A percentile compares a stretch with the other conserved stretches of the same genome.
phyloP scores from a whole-genome alignment of 2,888 invertebrate genomes.

The Pharmacophagus antenor region DNA sequence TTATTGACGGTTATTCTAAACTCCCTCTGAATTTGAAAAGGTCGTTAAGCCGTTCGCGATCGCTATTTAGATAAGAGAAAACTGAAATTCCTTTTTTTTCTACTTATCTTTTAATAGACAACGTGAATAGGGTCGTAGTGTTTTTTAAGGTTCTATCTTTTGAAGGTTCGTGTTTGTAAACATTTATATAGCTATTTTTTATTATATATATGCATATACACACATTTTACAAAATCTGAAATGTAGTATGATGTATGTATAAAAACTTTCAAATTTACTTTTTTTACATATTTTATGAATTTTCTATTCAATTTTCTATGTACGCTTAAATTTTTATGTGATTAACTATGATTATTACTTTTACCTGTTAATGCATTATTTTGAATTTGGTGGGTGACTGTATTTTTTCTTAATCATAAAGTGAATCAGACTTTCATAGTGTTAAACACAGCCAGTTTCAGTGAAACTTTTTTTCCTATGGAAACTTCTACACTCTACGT shows the following conservation, averaged over 20 bases:
- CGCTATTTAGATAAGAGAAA: constrained; percentile 25
- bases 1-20: constrained; percentile 19
- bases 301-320: too few species aligned
- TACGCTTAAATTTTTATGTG: too few species aligned
- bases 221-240: too few species aligned
- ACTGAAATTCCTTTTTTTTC: constrained; percentile 19
- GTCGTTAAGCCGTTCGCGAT: constrained; percentile 26
- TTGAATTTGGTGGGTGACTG: too few species aligned
- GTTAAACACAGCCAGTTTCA: not conserved
- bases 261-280: too few species aligned
- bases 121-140: constrained; percentile 5
- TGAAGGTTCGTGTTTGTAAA: not conserved
- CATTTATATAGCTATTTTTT: not conserved
- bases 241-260: too few species aligned
- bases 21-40: constrained; percentile 25
- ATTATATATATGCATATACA: not conserved
- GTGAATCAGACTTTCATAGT: too few species aligned
- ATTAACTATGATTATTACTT: too few species aligned
- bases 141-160: not conserved
- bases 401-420: not conserved
- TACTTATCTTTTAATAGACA: constrained; percentile 15
- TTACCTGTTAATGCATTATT: too few species aligned
- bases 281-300: too few species aligned
- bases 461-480: not conserved
- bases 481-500: not conserved